Evolutionary conservation across 2,797 vertebrate genomes (phyloP).

Genomic region (Gorsachius magnificus): DNA sequence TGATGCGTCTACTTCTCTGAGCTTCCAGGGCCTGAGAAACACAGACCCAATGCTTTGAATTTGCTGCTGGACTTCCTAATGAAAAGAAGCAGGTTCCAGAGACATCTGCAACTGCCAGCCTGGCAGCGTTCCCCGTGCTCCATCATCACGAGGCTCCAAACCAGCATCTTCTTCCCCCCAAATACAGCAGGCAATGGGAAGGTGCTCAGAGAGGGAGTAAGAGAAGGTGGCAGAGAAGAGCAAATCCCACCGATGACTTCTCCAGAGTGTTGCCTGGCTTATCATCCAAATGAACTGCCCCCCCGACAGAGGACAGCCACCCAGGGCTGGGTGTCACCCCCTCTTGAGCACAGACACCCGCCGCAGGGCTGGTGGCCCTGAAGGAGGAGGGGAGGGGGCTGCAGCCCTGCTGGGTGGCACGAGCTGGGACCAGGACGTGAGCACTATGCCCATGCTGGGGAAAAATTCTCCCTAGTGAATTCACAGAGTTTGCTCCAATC

Average conservation of each 20-base stretch:
- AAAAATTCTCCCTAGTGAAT: background rate
- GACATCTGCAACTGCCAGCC: background rate
- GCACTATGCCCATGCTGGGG: fast-evolving
- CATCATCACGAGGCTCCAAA: background rate
- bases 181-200: background rate
- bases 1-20: background rate
- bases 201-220: background rate
- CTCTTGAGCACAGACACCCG: background rate
- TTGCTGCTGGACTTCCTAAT: background rate
- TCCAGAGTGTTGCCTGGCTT: background rate
- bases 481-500: background rate
- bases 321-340: background rate
- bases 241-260: background rate
- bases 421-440: background rate
- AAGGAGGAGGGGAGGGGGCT: background rate
- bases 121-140: background rate
- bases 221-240: background rate
- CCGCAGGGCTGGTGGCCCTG: background rate
- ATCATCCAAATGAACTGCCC: background rate
- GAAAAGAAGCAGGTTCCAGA: background rate
- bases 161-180: background rate
- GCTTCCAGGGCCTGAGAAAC: background rate
- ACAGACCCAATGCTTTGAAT: background rate
- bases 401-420: background rate
- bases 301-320: background rate